Evolutionary conservation across 2,888 invertebrate species (phyloP).

Genomic region (Ichneumoninae sp.): DNA sequence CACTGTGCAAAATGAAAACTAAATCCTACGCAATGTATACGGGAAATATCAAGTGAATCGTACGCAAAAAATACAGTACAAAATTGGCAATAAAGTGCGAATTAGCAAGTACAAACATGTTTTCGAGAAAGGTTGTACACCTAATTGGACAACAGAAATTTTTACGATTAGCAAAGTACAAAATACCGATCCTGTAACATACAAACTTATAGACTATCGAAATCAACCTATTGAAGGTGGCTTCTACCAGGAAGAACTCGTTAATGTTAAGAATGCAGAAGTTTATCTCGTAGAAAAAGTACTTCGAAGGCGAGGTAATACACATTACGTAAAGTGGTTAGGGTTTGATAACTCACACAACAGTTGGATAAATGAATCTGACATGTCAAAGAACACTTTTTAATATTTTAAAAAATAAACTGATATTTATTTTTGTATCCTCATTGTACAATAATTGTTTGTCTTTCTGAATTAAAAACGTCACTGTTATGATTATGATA

Average conservation of each 20-base stretch:
- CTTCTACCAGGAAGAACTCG: slow-evolving; percentile 4
- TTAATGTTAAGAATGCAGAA: neutral
- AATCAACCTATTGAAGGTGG: neutral
- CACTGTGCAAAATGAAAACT: neutral
- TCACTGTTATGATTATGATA: too few species aligned
- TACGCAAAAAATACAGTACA: slow-evolving; percentile 9
- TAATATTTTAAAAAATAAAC: too few species aligned
- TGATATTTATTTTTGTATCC: too few species aligned
- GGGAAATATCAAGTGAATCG: slow-evolving; percentile 7
- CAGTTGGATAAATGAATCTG: too few species aligned
- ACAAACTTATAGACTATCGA: neutral
- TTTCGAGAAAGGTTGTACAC: neutral
- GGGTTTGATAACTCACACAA: too few species aligned
- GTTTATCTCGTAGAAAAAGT: slow-evolving; percentile 2
- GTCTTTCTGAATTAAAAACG: too few species aligned
- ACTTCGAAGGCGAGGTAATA: neutral
- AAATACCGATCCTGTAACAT: neutral
- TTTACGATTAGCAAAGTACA: slow-evolving; percentile 69
- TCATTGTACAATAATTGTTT: too few species aligned
- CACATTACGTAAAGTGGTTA: too few species aligned
- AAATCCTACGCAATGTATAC: neutral
- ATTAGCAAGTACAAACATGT: neutral
- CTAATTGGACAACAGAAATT: slow-evolving; percentile 3
- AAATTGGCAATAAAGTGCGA: slow-evolving; percentile 20
- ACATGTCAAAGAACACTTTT: too few species aligned